Evolutionary conservation across 2,797 vertebrate species (phyloP).

Genomic region (Xenopus petersii): DNA sequence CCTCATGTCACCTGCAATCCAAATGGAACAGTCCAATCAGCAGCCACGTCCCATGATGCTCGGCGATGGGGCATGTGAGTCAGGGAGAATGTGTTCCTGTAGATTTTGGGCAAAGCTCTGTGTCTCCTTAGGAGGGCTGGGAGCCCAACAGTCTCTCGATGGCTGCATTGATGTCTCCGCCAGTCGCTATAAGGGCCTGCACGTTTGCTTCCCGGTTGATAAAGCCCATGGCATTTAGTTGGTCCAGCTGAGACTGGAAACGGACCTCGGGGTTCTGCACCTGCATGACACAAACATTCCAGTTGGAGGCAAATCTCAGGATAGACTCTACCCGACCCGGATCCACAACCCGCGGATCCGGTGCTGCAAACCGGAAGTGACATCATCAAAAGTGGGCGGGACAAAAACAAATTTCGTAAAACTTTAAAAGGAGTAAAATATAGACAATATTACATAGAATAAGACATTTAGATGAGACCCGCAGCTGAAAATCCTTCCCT

Average conservation of each 20-base stretch:
- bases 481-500: too few species aligned
- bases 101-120: neutral
- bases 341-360: too few species aligned
- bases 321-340: too few species aligned
- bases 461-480: too few species aligned
- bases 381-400: too few species aligned
- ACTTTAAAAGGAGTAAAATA: too few species aligned
- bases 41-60: constrained; percentile 30
- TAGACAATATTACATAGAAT: too few species aligned
- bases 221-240: constrained; percentile 96
- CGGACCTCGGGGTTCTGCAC: constrained; percentile 87
- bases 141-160: constrained; percentile 98
- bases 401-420: too few species aligned
- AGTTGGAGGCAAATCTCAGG: neutral
- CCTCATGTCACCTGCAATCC: neutral
- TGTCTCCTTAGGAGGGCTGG: constrained; percentile 84
- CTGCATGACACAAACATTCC: constrained; percentile 48
- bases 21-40: constrained; percentile 5
- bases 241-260: constrained; percentile 96
- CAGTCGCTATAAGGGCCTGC: constrained; percentile 95
- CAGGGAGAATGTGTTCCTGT: constrained; percentile 20
- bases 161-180: constrained; percentile 97
- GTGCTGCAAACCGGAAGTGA: too few species aligned
- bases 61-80: constrained; percentile 4
- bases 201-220: constrained; percentile 97